These are phyloP conservation scores for Lepidotrigona ventralis DNA, from an alignment of 1,140 invertebrate species.

Conservation along the genomic window DNA sequence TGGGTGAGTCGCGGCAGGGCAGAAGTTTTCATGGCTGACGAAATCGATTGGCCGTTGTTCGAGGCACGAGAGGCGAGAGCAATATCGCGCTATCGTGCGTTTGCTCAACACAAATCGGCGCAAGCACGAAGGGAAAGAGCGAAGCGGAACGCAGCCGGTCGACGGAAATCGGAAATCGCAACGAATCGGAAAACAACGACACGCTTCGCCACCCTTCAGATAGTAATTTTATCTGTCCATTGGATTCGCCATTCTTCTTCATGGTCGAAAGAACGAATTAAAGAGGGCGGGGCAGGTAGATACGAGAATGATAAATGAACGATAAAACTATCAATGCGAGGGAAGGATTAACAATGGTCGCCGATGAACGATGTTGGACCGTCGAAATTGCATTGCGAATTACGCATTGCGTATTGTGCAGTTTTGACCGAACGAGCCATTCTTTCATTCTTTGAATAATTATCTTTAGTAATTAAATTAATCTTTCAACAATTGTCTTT, in stretches of 20 bases:
- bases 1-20: not conserved
- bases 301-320: not conserved
- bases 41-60: not conserved
- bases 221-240: conserved; percentile 8
- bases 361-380: conserved; percentile 14
- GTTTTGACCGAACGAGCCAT: too few relatives aligned
- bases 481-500: too few relatives aligned
- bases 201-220: conserved; percentile 26
- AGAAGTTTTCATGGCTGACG: conserved; percentile 2
- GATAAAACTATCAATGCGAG: not conserved
- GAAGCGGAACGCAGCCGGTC: not conserved
- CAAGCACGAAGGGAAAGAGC: not conserved
- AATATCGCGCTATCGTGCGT: not conserved
- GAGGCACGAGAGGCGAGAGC: not conserved
- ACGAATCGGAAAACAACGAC: conserved; percentile 54
- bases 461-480: too few relatives aligned
- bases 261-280: too few relatives aligned
- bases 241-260: conserved; percentile 3
- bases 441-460: too few relatives aligned
- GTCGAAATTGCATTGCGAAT: not conserved
- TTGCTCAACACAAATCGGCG: not conserved
- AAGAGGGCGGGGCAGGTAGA: not conserved
- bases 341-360: not conserved
- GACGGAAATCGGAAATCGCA: conserved; percentile 50
- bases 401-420: too few relatives aligned